phyloP scores from a whole-genome alignment of 2,797 vertebrate species.

The Onychomys arenicola region DNA sequence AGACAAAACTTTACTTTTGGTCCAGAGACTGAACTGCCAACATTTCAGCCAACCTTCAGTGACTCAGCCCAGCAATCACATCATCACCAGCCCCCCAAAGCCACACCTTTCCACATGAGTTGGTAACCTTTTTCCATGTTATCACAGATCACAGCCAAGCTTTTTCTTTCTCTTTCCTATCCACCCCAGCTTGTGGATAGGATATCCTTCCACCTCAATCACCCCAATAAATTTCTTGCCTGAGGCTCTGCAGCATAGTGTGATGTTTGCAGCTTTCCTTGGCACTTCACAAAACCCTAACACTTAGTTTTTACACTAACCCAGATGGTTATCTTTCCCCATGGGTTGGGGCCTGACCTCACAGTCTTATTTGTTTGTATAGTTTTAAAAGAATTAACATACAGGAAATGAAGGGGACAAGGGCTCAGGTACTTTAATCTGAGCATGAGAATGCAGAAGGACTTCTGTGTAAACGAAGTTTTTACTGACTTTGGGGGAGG shows the following conservation, averaged over 20 bases:
- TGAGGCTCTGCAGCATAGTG: neutral
- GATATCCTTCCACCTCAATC: neutral
- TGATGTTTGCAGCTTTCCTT: neutral
- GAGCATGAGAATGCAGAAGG: too few relatives aligned
- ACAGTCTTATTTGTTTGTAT: neutral
- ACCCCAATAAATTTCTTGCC: neutral
- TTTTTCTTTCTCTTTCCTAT: neutral
- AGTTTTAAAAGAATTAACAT: neutral
- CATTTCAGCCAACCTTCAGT: neutral
- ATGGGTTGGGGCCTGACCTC: neutral
- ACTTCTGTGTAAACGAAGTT: neutral
- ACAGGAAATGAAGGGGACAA: too few relatives aligned
- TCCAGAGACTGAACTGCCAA: neutral
- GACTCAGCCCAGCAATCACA: neutral
- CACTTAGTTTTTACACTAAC: neutral
- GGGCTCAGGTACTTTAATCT: too few relatives aligned
- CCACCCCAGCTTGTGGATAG: neutral
- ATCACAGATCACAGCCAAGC: neutral
- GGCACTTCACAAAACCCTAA: neutral
- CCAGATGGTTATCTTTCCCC: neutral
- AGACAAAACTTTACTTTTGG: neutral
- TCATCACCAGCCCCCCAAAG: neutral
- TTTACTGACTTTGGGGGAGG: neutral
- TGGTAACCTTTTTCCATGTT: too few relatives aligned
- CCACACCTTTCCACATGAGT: neutral